A percentile compares a stretch with the other conserved stretches of the same genome.
These are phyloP conservation scores for Tachypleus tridentatus DNA, from an alignment of 1,140 invertebrate genomes.

Conservation along the genomic window DNA sequence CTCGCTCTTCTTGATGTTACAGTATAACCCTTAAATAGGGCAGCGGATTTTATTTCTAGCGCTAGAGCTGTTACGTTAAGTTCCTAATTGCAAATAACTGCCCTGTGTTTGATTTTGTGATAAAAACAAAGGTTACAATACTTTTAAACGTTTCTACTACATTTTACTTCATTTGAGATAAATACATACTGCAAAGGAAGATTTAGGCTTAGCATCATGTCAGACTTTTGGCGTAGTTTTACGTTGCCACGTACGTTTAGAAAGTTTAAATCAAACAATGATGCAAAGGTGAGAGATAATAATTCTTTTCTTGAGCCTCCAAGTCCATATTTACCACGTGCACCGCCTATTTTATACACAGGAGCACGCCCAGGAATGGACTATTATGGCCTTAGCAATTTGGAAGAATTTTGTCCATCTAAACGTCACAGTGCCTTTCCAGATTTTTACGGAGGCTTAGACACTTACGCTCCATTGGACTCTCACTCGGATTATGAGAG, in stretches of 20 bases:
- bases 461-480: conserved; percentile 2
- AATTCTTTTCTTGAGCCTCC: conserved; percentile 4
- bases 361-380: conserved; percentile 3
- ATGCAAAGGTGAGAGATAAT: too few species aligned
- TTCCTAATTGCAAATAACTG: too few species aligned
- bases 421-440: conserved; percentile 1
- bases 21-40: too few species aligned
- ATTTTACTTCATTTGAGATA: too few species aligned
- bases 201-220: conserved; percentile 5
- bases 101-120: too few species aligned
- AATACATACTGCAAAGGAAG: too few species aligned
- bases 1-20: too few species aligned
- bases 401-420: conserved; percentile 12
- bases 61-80: too few species aligned
- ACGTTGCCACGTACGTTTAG: conserved; percentile 17
- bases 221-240: conserved; percentile 19
- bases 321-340: conserved; percentile 11
- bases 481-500: conserved; percentile 18
- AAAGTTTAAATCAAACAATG: conserved; percentile 13
- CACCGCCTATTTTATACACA: conserved; percentile 10
- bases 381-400: conserved; percentile 9
- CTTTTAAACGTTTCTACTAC: too few species aligned
- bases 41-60: too few species aligned
- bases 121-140: too few species aligned
- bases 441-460: conserved; percentile 20